Conservation (phyloP, 2,888 invertebrate species). For the Biston betularia region DNA sequence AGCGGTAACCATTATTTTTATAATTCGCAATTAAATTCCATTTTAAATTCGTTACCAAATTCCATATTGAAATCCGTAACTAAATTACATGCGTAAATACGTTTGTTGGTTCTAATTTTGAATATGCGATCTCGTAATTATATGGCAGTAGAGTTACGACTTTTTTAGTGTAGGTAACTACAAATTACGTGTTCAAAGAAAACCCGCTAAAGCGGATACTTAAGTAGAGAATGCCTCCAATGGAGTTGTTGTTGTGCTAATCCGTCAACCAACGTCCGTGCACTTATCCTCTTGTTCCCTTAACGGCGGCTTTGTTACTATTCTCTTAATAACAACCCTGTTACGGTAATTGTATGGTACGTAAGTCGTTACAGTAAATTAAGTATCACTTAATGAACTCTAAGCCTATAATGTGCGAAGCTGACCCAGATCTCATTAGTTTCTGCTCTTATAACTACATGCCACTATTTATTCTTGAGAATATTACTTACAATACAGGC, state of each 20-base stretch:
- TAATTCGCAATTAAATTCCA: too few species aligned
- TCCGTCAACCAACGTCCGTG: slow-evolving; percentile 56
- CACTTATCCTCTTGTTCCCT: slow-evolving; percentile 51
- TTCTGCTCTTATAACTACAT: too few species aligned
- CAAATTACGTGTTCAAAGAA: slow-evolving; percentile 4
- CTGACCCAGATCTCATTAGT: too few species aligned
- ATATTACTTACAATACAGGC: too few species aligned
- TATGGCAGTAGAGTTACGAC: background rate
- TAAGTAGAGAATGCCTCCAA: slow-evolving; percentile 45
- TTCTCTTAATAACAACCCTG: slow-evolving; percentile 38
- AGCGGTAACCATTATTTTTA: too few species aligned
- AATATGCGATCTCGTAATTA: background rate
- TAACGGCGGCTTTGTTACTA: slow-evolving; percentile 51
- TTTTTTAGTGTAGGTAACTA: background rate
- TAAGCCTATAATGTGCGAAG: too few species aligned
- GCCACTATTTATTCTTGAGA: too few species aligned
- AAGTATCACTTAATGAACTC: too few species aligned
- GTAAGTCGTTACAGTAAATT: background rate
- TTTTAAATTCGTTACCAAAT: too few species aligned
- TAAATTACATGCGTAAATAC: too few species aligned
- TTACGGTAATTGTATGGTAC: slow-evolving; percentile 13
- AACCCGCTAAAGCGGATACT: slow-evolving; percentile 21
- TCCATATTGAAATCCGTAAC: too few species aligned
- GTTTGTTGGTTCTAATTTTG: too few species aligned
- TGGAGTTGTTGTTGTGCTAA: slow-evolving; percentile 52